phyloP scores from a whole-genome alignment of 2,797 vertebrate genomes.

The Euphonia xanthogaster region DNA sequence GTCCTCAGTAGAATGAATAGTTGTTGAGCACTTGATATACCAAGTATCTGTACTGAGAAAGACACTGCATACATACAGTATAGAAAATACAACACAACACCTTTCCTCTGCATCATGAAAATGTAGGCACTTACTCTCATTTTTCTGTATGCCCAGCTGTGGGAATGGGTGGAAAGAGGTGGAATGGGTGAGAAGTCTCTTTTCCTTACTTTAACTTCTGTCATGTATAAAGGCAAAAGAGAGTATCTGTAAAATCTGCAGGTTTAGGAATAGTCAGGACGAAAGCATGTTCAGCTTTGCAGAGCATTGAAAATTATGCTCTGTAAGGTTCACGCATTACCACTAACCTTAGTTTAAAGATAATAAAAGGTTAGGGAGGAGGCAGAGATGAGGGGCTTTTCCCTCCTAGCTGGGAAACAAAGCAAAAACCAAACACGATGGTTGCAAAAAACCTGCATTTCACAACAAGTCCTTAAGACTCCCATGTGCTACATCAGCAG shows the following conservation, averaged over 20 bases:
- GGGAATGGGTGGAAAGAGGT: background rate
- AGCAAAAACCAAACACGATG: constrained; percentile 66
- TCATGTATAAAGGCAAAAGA: background rate
- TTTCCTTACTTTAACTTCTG: background rate
- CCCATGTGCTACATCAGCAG: constrained; percentile 75
- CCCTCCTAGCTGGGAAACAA: constrained; percentile 45
- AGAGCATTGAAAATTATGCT: constrained; percentile 49
- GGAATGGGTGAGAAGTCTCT: background rate
- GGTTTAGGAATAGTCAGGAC: constrained; percentile 21
- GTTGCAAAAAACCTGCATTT: constrained; percentile 72
- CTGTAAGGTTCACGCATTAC: background rate
- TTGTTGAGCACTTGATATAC: background rate
- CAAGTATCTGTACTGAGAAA: background rate
- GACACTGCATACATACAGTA: rapidly evolving
- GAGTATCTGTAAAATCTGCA: background rate
- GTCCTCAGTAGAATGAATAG: background rate
- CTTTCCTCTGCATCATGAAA: background rate
- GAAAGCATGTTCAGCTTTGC: background rate
- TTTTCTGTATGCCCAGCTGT: background rate
- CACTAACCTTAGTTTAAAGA: constrained; percentile 32
- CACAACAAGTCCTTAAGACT: constrained; percentile 77
- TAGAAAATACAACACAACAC: background rate
- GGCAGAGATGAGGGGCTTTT: background rate
- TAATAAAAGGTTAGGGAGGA: constrained; percentile 41
- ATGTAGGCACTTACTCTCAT: background rate